A percentile compares a stretch with the other conserved stretches of the same genome.
phyloP scores from a whole-genome alignment of 2,888 invertebrate species.

The Agelastica alni region DNA sequence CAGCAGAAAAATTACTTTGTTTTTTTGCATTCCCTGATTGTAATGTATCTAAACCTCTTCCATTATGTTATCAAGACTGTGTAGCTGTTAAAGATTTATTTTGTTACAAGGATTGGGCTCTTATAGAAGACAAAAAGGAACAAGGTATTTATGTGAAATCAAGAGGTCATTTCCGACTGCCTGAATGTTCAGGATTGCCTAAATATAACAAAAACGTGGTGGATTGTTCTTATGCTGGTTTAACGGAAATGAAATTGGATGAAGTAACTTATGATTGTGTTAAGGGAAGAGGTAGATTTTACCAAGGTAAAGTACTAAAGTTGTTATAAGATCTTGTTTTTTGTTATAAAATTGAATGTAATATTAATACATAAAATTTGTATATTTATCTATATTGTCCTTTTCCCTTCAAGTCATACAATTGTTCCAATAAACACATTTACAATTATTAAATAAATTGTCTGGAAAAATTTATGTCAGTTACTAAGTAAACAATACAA shows the following conservation, averaged over 20 bases:
- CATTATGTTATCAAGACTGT: conserved; percentile 92
- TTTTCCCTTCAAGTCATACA: too few species aligned
- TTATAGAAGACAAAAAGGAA: conserved; percentile 85
- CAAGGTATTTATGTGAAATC: conserved; percentile 78
- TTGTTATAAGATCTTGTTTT: too few species aligned
- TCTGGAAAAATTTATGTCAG: too few species aligned
- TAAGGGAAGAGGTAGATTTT: conserved; percentile 85
- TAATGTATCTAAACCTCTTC: conserved; percentile 70
- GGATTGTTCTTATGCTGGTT: conserved; percentile 78
- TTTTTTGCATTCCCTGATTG: conserved; percentile 86
- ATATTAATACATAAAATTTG: too few species aligned
- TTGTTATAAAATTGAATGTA: too few species aligned
- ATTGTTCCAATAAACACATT: too few species aligned
- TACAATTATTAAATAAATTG: too few species aligned
- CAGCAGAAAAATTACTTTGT: conserved; percentile 89
- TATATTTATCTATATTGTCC: too few species aligned
- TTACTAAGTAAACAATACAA: too few species aligned
- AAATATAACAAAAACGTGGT: conserved; percentile 59
- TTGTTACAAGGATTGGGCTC: conserved; percentile 92
- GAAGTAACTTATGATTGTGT: conserved; percentile 87
- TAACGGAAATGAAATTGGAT: conserved; percentile 79
- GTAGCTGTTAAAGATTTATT: conserved; percentile 87
- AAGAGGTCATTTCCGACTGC: conserved; percentile 84
- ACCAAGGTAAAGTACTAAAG: conserved; percentile 85
- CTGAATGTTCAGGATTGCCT: conserved; percentile 82